Percentiles rank a stretch among this genome's conserved stretches.
Evolutionary conservation across 2,113 vertebrate species (phyloP).

Genomic region (Coreoperca whiteheadi): DNA sequence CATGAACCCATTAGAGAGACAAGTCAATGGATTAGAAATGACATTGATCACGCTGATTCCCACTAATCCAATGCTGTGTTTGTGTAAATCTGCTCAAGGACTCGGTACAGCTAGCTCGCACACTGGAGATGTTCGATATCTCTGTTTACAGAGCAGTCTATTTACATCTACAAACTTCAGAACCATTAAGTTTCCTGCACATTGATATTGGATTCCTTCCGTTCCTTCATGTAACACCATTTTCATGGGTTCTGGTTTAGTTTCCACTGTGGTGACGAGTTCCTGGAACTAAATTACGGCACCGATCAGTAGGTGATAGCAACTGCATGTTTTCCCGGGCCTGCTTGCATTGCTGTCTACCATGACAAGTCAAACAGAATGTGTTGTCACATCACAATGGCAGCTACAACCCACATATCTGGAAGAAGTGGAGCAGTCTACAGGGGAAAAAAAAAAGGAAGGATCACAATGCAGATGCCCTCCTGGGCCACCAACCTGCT

Average conservation of each 20-base stretch:
- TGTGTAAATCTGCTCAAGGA: conserved; percentile 1
- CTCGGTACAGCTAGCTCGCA: neutral
- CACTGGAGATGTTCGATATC: neutral
- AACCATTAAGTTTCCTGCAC: neutral
- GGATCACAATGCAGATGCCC: neutral
- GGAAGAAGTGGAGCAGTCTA: neutral
- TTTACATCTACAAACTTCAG: neutral
- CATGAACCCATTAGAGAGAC: conserved; percentile 23
- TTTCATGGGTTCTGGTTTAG: neutral
- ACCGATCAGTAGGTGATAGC: neutral
- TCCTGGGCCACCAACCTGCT: neutral
- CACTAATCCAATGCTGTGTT: conserved; percentile 27
- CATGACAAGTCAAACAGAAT: neutral
- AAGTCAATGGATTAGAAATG: conserved; percentile 35
- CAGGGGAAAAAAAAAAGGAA: neutral
- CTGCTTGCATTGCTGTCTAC: neutral
- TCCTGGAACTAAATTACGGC: neutral
- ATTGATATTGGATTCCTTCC: neutral
- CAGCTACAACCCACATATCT: neutral
- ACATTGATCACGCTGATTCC: conserved; percentile 21
- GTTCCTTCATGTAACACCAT: neutral
- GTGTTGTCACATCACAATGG: neutral
- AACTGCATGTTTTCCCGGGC: neutral
- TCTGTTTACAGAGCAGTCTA: conserved; percentile 5
- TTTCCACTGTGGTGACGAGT: neutral